Evolutionary conservation across 2,888 invertebrate species (phyloP).

Genomic region (Tiliacea aurago): DNA sequence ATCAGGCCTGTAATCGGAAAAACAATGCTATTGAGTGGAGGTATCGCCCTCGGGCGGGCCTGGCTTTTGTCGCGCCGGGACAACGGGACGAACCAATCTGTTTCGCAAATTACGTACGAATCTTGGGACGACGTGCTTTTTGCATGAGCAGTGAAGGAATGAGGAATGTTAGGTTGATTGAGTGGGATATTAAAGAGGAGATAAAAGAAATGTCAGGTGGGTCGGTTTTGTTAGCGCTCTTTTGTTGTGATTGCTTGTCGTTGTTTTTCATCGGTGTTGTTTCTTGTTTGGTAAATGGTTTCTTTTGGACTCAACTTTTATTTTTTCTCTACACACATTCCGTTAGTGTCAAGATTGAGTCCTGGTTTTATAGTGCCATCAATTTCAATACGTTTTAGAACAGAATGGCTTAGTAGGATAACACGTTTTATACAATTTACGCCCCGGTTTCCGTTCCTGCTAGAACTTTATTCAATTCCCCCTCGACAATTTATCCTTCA

Average conservation of each 20-base stretch:
- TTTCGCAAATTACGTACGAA: constrained; percentile 67
- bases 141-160: constrained; percentile 61
- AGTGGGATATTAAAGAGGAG: constrained; percentile 51
- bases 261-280: constrained; percentile 22
- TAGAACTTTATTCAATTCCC: constrained; percentile 70
- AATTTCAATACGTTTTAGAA: constrained; percentile 41
- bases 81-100: constrained; percentile 65
- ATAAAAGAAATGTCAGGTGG: constrained; percentile 52
- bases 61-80: constrained; percentile 62
- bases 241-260: constrained; percentile 34
- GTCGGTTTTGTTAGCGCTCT: constrained; percentile 26
- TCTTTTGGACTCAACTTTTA: constrained; percentile 2
- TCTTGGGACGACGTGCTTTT: constrained; percentile 63
- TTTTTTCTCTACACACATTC: neutral
- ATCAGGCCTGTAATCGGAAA: constrained; percentile 87
- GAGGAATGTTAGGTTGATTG: constrained; percentile 58
- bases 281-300: neutral
- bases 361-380: constrained; percentile 14
- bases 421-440: constrained; percentile 53
- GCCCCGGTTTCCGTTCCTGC: constrained; percentile 59
- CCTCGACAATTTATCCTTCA: constrained; percentile 79
- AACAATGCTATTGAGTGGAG: constrained; percentile 83
- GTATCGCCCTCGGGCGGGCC: constrained; percentile 67
- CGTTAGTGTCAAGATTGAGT: neutral
- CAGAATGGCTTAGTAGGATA: constrained; percentile 35